Base-by-base conservation (phyloP, 1,140 invertebrate species). In the Pachyrhynchus sulphureomaculatus region DNA sequence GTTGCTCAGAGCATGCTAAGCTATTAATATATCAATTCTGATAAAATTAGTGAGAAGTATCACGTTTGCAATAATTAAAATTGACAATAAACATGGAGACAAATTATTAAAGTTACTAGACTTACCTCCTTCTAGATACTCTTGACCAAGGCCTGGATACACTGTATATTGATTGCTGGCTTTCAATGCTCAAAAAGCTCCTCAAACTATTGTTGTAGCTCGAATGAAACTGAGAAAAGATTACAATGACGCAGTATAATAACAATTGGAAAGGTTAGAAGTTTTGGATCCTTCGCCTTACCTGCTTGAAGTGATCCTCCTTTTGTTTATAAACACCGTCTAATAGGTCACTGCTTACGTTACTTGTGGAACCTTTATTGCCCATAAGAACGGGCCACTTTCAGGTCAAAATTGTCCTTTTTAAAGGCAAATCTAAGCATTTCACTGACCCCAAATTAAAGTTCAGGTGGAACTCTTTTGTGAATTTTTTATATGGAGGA, bases 381-480 rank as follows among this genome's bases (percentile, higher is more conserved):
- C 69, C 69, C 69, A 71, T 71, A 64, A 60, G 66, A 68, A 63
- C 49, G 49, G 49, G 33, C 59, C 34, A 54, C 36, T 58, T 34
- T 23, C 55, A 54, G 13, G 33, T 4, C 29, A 47, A 45, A 53
- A 60, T 23, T 57, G 60, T 52, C 51, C 33, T 54, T 55, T 45
- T 47, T 44, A 4, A 9, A 54, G 18, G 33, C 52, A 66, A 59
- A 48, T 44, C 33, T 48, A 52, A 65, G 57, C 69, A 71, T 71
- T 69, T 69, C 68, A 61, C 34, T 66, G 69, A 69, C 69, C 68
- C 67, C 60, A 65, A 68, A 69, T 65, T 60, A 53, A 62, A 62
- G 53, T 34, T 59, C 17, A 29, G 24, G 26, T 62, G 53, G 44
- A 52, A 62, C 68, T 61, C 58, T 55, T 69, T 71, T 69, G 67